A percentile compares a stretch with the other conserved stretches of the same genome.
Evolutionary conservation across 2,113 vertebrate species (phyloP).

Genomic region (Corythornis madagascariensis): DNA sequence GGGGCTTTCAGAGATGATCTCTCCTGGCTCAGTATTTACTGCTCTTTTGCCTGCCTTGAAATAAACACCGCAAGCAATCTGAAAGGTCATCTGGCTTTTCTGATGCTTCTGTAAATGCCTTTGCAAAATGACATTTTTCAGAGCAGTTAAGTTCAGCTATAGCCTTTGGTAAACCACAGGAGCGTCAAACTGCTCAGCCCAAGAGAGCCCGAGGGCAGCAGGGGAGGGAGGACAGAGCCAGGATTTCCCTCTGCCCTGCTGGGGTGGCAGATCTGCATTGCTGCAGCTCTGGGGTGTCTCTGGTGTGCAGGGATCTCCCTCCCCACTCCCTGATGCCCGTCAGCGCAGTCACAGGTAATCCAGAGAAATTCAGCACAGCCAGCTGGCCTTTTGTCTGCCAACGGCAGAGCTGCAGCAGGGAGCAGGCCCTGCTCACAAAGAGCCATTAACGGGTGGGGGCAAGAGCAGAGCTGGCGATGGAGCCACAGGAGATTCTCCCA

Average conservation of each 20-base stretch:
- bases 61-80: slow-evolving; percentile 34
- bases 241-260: background rate
- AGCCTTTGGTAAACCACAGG: slow-evolving; percentile 41
- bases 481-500: background rate
- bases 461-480: background rate
- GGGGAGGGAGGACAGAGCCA: background rate
- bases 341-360: background rate
- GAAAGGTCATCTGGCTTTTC: slow-evolving; percentile 49
- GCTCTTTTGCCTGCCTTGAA: slow-evolving; percentile 18
- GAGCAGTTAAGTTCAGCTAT: slow-evolving; percentile 39
- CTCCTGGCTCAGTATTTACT: slow-evolving; percentile 11
- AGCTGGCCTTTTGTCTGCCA: background rate
- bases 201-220: background rate
- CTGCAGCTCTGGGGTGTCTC: background rate
- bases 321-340: fast-evolving
- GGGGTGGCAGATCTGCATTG: background rate
- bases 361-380: background rate
- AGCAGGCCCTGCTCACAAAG: background rate
- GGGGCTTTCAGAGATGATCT: slow-evolving; percentile 24
- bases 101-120: slow-evolving; percentile 31
- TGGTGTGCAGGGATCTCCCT: background rate
- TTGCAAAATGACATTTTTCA: slow-evolving; percentile 48
- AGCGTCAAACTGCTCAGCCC: background rate
- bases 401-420: background rate
- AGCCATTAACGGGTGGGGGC: background rate